Conservation (phyloP, 1,140 invertebrate species). For the Rhynchophorus ferrugineus region DNA sequence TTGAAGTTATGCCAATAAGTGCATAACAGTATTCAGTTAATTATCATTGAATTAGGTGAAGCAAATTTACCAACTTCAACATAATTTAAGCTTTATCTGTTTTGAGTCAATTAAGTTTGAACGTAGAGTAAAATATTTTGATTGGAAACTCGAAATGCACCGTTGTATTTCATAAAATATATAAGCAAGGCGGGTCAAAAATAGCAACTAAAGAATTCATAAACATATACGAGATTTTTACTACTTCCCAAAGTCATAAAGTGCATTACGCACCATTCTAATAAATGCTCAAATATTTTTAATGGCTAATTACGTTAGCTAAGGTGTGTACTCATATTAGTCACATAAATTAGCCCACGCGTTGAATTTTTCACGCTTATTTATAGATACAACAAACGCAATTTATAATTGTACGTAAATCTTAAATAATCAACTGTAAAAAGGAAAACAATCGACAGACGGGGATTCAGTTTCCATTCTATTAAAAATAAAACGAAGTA, state of each 20-base stretch:
- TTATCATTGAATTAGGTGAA: conserved; percentile 5
- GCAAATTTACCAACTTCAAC: too few relatives aligned
- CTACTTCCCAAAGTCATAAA: background rate
- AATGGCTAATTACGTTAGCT: background rate
- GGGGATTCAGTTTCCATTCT: too few relatives aligned
- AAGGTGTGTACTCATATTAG: background rate
- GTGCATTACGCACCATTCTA: background rate
- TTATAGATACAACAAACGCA: background rate
- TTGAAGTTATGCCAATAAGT: background rate
- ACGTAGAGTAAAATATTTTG: too few relatives aligned
- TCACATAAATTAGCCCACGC: background rate
- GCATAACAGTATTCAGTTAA: conserved; percentile 2
- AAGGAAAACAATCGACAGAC: background rate
- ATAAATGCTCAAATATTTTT: background rate
- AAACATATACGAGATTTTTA: background rate
- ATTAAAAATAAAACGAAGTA: too few relatives aligned
- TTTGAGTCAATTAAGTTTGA: too few relatives aligned
- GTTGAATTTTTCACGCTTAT: background rate
- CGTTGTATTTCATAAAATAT: background rate
- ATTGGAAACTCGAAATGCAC: too few relatives aligned
- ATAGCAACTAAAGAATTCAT: background rate
- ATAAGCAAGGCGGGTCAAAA: background rate
- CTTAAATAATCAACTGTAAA: too few relatives aligned
- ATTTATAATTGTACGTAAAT: background rate
- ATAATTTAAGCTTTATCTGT: too few relatives aligned